Evolutionary conservation across 2,797 vertebrate species (phyloP), one percentile per base, ranked within the genome.

Genomic region (Arremon aurantiirostris): DNA sequence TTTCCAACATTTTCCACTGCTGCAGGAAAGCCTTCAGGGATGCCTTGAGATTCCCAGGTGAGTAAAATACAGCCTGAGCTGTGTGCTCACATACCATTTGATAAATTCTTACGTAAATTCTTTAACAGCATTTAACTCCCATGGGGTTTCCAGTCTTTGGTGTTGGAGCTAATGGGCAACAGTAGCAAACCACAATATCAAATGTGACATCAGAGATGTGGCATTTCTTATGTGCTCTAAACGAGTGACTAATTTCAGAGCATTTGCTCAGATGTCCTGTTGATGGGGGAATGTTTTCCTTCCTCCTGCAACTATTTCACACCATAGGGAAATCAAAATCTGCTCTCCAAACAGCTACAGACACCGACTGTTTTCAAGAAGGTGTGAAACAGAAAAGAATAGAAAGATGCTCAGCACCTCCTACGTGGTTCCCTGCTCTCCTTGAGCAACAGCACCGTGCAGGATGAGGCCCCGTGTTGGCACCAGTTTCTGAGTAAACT

Each of bases 401-500:
- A 32, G 70, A 63, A 42, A 47, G 47, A 26, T 39, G 49, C 44
- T 73, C 56, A 73, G 63, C 66, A 90, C 32, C 19, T 86, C 66
- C 50, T 66, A 5, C 4, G 0, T 60, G 70, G 26, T n/a, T 70
- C 44, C 83, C 42, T 79, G 56, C 52, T 89, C 44, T 41, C 68
- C 19, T 5, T 34, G 55, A 82, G 86, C 64, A 91, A 2, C 82
- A 94, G 73, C 50, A 86, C 41, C 1, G 0, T 35, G 37, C 86
- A 87, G 86, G 82, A 94, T 95, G 75, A 57, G 63, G 32, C 56
- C 49, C 34, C 5, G 3, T 68, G 60, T 32, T 95, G 85, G 64
- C 87, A 82, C 41, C 59, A 60, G 11, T 82, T 85, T 39, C 82
- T 12, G 69, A 92, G 73, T 81, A 82, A 90, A 44, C 70, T 53